Evolutionary conservation across 2,888 invertebrate genomes (phyloP), one percentile per base, ranked within the genome.

Genomic region (Anaspis maculata): DNA sequence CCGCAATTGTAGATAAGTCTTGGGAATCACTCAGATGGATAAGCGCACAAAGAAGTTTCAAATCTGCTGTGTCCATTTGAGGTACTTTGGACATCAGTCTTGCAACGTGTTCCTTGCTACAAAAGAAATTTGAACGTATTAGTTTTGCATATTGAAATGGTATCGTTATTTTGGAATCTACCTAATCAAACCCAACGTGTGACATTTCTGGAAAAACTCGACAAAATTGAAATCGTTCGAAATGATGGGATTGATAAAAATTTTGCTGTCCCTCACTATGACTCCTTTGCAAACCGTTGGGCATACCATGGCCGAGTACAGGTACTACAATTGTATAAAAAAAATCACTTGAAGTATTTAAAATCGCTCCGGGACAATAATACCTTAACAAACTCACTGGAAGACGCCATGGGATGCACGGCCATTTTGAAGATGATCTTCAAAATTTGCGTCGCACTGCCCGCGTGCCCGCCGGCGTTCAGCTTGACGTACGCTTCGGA

Each of bases 391-490:
- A 36, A 40, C 22, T 40, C 40, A 1, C 27, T 30, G 10, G 40
- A 40, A 16, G 40, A 40, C 6, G 40, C 40, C 40, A 40, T 40
- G 4, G 40, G 40, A 30, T 40, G 40, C 13, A 40, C 5, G 0
- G 40, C 27, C 40, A 40, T 40, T 36, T 30, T 40, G 24, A 40
- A 40, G 3, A 40, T 25, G 6, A 40, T 25, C 30, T 40, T 40
- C 22, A 40, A 30, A 5, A 40, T 16, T 21, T 36, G 24, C 14
- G 27, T 9, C 3, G 30, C 32, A 13, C 30, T 40, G 9, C 13
- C 21, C 15, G 27, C 15, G 11, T 25, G 13, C 4, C 36, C 30
- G 27, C 25, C 30, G n/a, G 26, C 11, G 3, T 13, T 11, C 9
- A 33, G 6, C 11, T 32, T 27, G 6, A 36, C 5, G 22, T 40